Percentiles rank a stretch among this genome's conserved stretches.
phyloP scores from a whole-genome alignment of 2,888 invertebrate genomes.

The Euplagia quadripunctaria region DNA sequence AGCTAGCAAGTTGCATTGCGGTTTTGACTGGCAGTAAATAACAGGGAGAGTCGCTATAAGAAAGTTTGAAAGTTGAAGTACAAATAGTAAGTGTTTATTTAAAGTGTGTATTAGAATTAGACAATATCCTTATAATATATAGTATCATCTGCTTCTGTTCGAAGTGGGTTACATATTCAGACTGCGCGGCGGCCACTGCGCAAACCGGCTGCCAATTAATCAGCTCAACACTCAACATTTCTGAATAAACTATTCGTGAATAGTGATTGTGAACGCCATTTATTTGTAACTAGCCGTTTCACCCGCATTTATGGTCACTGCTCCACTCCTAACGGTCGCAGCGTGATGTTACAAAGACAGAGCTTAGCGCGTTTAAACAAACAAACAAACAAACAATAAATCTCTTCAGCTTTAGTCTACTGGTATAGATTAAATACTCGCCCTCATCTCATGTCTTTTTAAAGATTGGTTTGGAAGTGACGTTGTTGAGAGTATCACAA shows the following conservation, averaged over 20 bases:
- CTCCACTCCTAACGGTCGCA: too few relatives aligned
- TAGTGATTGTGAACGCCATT: conserved; percentile 40
- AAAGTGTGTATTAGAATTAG: conserved; percentile 42
- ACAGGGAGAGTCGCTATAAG: conserved; percentile 28
- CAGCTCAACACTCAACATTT: conserved; percentile 38
- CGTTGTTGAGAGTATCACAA: conserved; percentile 46
- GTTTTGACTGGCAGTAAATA: conserved; percentile 32
- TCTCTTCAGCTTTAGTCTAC: too few relatives aligned
- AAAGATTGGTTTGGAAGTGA: conserved; percentile 34
- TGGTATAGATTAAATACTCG: conserved; percentile 16
- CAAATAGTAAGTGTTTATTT: conserved; percentile 47
- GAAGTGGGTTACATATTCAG: conserved; percentile 70
- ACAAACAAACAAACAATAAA: too few relatives aligned
- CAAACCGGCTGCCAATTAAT: conserved; percentile 69
- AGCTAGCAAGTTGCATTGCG: conserved; percentile 29
- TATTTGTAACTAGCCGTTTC: too few relatives aligned
- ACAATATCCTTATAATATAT: conserved; percentile 50
- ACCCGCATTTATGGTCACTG: too few relatives aligned
- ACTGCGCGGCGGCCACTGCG: conserved; percentile 73
- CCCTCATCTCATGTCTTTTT: conserved; percentile 39
- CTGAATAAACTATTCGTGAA: conserved; percentile 38
- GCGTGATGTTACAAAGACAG: too few relatives aligned
- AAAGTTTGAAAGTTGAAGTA: conserved; percentile 52
- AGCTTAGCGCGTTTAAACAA: too few relatives aligned
- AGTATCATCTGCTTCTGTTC: conserved; percentile 51